Base-by-base conservation (phyloP, 2,113 vertebrate genomes). In the Tapirus terrestris region DNA sequence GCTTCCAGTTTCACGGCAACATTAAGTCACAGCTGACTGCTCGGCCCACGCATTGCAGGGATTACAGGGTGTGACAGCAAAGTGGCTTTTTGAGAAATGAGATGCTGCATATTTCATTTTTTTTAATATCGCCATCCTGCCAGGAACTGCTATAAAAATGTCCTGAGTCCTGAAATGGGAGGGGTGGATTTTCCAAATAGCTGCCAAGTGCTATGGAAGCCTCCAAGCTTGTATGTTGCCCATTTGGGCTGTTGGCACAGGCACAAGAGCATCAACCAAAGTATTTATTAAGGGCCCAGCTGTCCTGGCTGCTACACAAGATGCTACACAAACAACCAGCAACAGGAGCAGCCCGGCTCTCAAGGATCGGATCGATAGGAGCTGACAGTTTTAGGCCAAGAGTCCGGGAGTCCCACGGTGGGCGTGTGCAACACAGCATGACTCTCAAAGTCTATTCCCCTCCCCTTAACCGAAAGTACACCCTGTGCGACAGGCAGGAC, bases 211-310 rank as follows among this genome's bases (percentile, higher is more conserved):
- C n/a, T 77, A 39, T 14, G 36, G 95, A 83, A 96, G 36, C 17
- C 36, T 92, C 73, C 9, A 4, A 51, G 96, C 94, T 77, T 68
- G n/a, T 10, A 51, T 6, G 48, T 56, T 43, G 65, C 29, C 94
- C 97, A 89, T 86, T 75, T 92, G 91, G 75, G 82, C 86, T n/a
- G 53, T 13, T 96, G 97, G 83, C 95, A 56, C 27, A 70, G 36
- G 39, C 13, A 5, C 12, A 11, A 13, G 4, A 68, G 17, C 43
- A 85, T 68, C 91, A 82, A 61, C 67, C 48, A 2, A 58, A 72
- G 86, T 85, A 31, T 80, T 95, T 89, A 90, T 90, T 92, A 92
- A 90, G 76, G 63, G 45, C 60, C 93, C 97, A 98, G 97, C 96
- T 98, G 96, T 91, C 92, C 92, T 97, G 97, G 95, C 86, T 72